Conservation (phyloP, 2,888 invertebrate species). For the Zonitis immaculata region DNA sequence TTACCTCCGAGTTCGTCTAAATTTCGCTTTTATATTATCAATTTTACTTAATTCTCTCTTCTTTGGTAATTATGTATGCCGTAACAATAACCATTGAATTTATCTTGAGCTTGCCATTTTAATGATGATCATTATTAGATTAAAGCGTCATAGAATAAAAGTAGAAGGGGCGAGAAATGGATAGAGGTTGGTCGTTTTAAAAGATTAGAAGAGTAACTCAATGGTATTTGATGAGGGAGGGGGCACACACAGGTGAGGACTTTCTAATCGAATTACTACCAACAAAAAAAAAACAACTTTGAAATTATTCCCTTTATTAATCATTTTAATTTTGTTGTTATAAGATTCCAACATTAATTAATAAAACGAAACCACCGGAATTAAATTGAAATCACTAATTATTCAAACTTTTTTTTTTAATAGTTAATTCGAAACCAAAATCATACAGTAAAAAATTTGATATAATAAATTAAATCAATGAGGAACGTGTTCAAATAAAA, state of each 20-base stretch:
- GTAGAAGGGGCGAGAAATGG: conserved; percentile 21
- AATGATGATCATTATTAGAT: conserved; percentile 43
- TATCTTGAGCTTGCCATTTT: conserved; percentile 37
- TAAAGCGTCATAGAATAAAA: conserved; percentile 39
- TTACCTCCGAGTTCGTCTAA: conserved; percentile 32
- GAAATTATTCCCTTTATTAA: not conserved
- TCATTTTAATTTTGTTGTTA: not conserved
- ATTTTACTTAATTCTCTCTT: conserved; percentile 37
- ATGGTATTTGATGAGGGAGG: conserved; percentile 34
- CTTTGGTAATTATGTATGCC: conserved; percentile 36
- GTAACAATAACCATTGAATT: conserved; percentile 42
- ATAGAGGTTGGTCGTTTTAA: conserved; percentile 35
- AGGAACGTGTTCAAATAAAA: not conserved
- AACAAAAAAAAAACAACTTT: conserved; percentile 36
- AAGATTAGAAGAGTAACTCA: conserved; percentile 35
- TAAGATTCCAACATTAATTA: not conserved
- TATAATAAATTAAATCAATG: not conserved
- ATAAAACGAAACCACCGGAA: not conserved
- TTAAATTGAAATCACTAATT: not conserved
- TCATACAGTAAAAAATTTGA: not conserved
- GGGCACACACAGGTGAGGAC: conserved; percentile 38
- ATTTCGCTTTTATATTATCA: conserved; percentile 37
- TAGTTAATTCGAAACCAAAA: not conserved
- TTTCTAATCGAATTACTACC: conserved; percentile 37
- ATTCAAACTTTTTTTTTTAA: not conserved